Evolutionary conservation across 2,888 invertebrate species (phyloP), one percentile per base, ranked within the genome.

Genomic region (Litoditis marina): DNA sequence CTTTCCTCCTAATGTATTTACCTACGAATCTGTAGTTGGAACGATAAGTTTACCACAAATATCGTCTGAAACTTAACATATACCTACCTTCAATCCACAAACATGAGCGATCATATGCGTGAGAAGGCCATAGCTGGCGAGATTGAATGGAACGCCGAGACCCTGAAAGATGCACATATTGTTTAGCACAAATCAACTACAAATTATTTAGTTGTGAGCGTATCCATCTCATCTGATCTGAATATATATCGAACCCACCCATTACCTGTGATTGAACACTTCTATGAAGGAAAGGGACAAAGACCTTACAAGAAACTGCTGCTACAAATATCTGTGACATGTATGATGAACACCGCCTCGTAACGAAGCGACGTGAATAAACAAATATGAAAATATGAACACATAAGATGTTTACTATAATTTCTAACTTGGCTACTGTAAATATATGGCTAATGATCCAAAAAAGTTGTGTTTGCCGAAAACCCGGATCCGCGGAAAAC

Each of bases 91-190:
- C 49, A 94, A 86, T 50, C 89, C 89, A n/a, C 93, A 92, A 25
- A 96, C 88, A 82, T 94, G 92, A 28, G 96, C 95, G 72, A 96
- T 90, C 93, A 98, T 94, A 79, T 90, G 90, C 2, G 94, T 94
- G 2, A 96, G 87, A 31, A 96, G 84, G 1, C 95, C 88, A 85
- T 96, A 98, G 77, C 94, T 94, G 53, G 96, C 95, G 77, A 98
- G 93, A 85, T 96, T 96, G 84, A 96, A 96, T 13, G 95, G 95
- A 0, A 95, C 94, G n/a, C 96, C 96, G 1, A 96, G 87, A 51
- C 87, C 87, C 86, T 86, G 54, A 31, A 74, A 60, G 19, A 13
- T 25, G 13, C 6, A 25, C 22, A 25, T 11, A 27, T 44, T 27
- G 13, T 5, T 13, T 55, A 5, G 7, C 5, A 39, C 13, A 25